Evolutionary conservation across 2,797 vertebrate genomes (phyloP).

Genomic region (Atherinosoma microstoma): DNA sequence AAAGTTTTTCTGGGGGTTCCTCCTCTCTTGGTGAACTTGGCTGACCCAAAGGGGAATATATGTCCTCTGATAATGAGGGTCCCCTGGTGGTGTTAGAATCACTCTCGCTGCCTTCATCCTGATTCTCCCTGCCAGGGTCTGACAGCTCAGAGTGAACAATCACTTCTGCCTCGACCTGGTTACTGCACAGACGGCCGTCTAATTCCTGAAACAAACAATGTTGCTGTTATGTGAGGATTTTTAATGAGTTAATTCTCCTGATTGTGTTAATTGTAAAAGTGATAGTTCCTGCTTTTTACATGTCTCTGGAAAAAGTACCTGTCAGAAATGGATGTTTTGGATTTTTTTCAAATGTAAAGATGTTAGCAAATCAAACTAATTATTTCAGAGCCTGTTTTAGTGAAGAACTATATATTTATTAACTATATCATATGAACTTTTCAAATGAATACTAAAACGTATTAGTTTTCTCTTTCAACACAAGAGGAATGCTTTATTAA

Average conservation of each 20-base stretch:
- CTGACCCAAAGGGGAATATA: conserved; percentile 57
- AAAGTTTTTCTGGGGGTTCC: conserved; percentile 58
- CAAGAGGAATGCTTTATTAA: neutral
- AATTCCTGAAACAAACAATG: conserved; percentile 78
- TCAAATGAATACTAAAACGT: neutral
- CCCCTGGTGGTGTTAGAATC: conserved; percentile 60
- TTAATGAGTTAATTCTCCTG: neutral
- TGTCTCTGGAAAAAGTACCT: neutral
- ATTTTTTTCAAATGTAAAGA: neutral
- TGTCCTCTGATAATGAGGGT: conserved; percentile 66
- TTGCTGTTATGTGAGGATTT: conserved; percentile 18
- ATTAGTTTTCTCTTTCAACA: neutral
- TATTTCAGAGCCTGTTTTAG: neutral
- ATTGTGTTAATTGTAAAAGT: neutral
- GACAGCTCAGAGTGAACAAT: conserved; percentile 95
- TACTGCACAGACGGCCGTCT: conserved; percentile 82
- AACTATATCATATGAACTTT: neutral
- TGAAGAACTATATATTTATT: neutral
- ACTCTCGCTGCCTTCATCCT: conserved; percentile 49
- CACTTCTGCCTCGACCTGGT: conserved; percentile 95
- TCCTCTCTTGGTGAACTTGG: conserved; percentile 42
- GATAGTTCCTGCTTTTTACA: neutral
- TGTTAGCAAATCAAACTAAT: neutral
- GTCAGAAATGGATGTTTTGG: too few relatives aligned
- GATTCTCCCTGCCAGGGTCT: conserved; percentile 75